These are phyloP conservation scores for Sycobia sp. DNA, from an alignment of 1,140 invertebrate species.

Conservation along the genomic window DNA sequence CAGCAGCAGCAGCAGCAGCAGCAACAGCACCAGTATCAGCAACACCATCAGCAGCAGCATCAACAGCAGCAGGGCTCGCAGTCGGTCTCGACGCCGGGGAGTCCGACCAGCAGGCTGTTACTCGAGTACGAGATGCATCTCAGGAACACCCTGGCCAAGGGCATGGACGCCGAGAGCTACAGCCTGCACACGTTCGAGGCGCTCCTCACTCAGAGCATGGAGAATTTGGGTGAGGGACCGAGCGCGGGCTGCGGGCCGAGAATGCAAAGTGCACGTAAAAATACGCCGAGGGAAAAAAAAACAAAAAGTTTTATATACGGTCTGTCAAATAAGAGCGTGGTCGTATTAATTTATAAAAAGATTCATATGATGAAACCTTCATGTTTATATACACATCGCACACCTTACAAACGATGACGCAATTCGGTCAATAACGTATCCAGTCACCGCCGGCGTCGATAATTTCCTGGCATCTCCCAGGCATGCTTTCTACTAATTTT, in stretches of 20 bases:
- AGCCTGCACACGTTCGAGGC: conserved; percentile 93
- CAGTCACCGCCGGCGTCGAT: too few relatives aligned
- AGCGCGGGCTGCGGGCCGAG: background rate
- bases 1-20: background rate
- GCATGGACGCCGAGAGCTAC: conserved; percentile 93
- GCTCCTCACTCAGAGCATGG: conserved; percentile 90
- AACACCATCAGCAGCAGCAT: conserved; percentile 59
- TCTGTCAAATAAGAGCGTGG: too few relatives aligned
- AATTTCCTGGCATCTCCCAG: too few relatives aligned
- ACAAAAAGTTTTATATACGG: too few relatives aligned
- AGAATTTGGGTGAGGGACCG: conserved; percentile 82
- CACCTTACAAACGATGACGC: too few relatives aligned
- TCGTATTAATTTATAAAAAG: too few relatives aligned
- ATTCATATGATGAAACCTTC: too few relatives aligned
- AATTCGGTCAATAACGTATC: too few relatives aligned
- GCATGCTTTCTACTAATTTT: too few relatives aligned
- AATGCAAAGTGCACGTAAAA: background rate
- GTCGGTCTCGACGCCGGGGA: conserved; percentile 75
- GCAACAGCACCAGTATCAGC: background rate
- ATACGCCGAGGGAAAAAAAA: too few relatives aligned
- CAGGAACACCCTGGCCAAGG: conserved; percentile 89
- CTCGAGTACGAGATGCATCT: conserved; percentile 95
- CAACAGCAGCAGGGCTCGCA: conserved; percentile 56
- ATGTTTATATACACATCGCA: too few relatives aligned
- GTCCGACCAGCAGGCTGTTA: conserved; percentile 83